Base-by-base conservation (phyloP, 2,113 vertebrate genomes). In the Trichomycterus rosablanca region DNA sequence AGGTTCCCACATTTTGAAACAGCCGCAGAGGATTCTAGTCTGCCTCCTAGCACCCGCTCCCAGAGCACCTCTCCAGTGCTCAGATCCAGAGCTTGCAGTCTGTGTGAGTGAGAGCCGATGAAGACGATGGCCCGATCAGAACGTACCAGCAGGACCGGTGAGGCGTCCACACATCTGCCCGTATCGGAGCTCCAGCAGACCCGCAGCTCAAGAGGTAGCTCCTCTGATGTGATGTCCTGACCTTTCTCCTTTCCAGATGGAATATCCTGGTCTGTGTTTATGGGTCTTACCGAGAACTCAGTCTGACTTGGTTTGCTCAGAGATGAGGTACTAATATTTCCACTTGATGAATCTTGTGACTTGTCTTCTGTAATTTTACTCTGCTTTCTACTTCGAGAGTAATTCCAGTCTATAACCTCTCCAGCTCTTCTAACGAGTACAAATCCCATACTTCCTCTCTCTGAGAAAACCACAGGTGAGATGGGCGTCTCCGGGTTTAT, bases 111-210 rank as follows among this genome's bases (percentile, higher is more conserved):
- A 24, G 95, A 97, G 50, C 96, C 93, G 9, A 95, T 72, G 49
- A 93, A 93, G 0, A 92, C 90, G 0, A 80, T 83, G 4, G 78
- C 63, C 16, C 49, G 52, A 0, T 34, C 24, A 77, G 55, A 1
- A 24, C 14, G 28, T 22, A 89, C 14, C 12, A 94, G 6, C 45
- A 98, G 28, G 44, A 94, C 78, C 0, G 96, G 93, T 0, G 96
- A 97, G 2, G 96, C 93, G 20, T 99, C 96, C 23, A 99, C 93
- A 71, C 96, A 99, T 63, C 89, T 90, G 49, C 90, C 87, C 0
- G 92, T 93, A 73, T 97, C 88, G 12, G 91, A 91, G 28, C 76
- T 88, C 96, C 96, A 99, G 44, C 83, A 85, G 71, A 90, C 0
- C 0, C n/a, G 3, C 2, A 95, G 68, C 2, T 48, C 50, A 71